Percentiles rank a stretch among this genome's conserved stretches.
These are phyloP conservation scores for Microctonus aethiopoides DNA, from an alignment of 2,888 invertebrate species.

Conservation along the genomic window DNA sequence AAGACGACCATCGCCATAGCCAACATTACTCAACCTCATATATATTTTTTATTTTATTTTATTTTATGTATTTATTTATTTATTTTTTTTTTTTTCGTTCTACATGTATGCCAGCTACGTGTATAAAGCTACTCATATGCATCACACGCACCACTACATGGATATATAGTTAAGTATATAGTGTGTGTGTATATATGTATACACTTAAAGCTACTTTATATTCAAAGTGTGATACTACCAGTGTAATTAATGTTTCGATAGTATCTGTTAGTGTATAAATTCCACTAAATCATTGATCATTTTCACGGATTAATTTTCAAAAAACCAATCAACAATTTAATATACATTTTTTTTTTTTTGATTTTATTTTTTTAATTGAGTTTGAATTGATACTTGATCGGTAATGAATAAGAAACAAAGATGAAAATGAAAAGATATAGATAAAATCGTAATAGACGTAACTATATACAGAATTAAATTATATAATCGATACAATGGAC, in stretches of 20 bases:
- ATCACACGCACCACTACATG: constrained; percentile 14
- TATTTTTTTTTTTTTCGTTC: neutral
- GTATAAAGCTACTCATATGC: constrained; percentile 15
- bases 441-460: neutral
- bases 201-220: constrained; percentile 10
- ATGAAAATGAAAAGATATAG: no score
- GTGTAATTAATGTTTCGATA: constrained; percentile 23
- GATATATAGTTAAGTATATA: neutral
- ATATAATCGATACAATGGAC: constrained; percentile 7
- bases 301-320: constrained; percentile 4
- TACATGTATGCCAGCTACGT: constrained; percentile 12
- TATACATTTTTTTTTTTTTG: neutral
- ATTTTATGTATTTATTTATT: no score
- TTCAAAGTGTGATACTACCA: constrained; percentile 3
- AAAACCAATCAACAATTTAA: constrained; percentile 1
- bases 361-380: neutral
- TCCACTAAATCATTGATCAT: constrained; percentile 2
- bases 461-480: neutral
- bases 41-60: constrained; percentile 2
- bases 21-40: constrained; percentile 3
- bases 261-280: constrained; percentile 4
- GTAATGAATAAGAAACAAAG: neutral
- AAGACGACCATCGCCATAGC: constrained; percentile 12
- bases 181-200: no score
- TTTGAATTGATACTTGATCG: neutral